Percentiles rank a stretch among this genome's conserved stretches.
Evolutionary conservation across 2,888 invertebrate species (phyloP).

Genomic region (Vesta saturnalis): DNA sequence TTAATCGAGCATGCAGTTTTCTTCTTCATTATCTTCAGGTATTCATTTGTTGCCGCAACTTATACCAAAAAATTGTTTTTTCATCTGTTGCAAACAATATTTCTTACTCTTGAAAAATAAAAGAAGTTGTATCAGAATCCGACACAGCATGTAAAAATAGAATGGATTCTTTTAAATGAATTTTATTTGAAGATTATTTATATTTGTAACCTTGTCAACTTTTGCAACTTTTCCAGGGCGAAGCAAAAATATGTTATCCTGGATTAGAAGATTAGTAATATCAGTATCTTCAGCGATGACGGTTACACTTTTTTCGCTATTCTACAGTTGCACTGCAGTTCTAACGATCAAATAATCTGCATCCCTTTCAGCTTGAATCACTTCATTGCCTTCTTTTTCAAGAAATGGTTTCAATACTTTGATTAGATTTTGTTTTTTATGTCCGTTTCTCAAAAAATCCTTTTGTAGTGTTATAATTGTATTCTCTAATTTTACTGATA

Average conservation of each 20-base stretch:
- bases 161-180: neutral
- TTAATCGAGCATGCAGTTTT: no score
- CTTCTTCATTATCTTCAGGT: no score
- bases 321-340: neutral
- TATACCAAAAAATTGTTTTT: no score
- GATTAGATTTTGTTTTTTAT: neutral
- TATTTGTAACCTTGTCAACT: neutral
- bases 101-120: no score
- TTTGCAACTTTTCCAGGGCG: neutral
- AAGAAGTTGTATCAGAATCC: no score
- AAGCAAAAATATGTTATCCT: neutral
- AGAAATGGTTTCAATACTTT: neutral
- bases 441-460: neutral
- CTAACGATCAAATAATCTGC: neutral
- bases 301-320: neutral
- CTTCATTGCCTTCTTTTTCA: neutral
- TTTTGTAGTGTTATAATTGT: slow-evolving; percentile 7
- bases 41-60: no score
- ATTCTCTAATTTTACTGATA: neutral
- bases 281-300: neutral
- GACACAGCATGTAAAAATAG: neutral
- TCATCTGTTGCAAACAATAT: no score
- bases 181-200: neutral
- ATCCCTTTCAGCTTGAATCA: neutral
- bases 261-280: no score